These are phyloP conservation scores for Creontiades dilutus DNA, from an alignment of 2,888 invertebrate species.

Conservation along the genomic window DNA sequence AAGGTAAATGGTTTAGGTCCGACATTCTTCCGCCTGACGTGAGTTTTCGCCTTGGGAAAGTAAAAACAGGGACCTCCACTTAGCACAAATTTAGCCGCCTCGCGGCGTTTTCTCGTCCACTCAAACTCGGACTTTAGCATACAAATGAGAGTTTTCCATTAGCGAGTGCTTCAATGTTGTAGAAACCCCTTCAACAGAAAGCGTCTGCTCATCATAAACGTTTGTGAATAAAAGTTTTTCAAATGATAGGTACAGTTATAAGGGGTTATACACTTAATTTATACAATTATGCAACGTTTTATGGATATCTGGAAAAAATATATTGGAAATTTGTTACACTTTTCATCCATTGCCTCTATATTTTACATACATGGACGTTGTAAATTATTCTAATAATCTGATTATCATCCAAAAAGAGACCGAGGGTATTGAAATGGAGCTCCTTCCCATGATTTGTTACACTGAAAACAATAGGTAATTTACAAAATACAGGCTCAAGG, in stretches of 20 bases:
- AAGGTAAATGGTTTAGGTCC: neutral
- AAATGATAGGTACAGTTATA: neutral
- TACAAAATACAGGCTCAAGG: too few species aligned
- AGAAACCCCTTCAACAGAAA: neutral
- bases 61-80: constrained; percentile 47
- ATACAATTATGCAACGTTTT: too few species aligned
- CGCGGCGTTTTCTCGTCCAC: constrained; percentile 43
- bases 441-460: too few species aligned
- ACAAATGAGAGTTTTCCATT: constrained; percentile 52
- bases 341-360: too few species aligned
- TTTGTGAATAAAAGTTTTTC: neutral
- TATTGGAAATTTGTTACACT: too few species aligned
- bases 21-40: constrained; percentile 11
- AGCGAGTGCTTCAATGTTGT: constrained; percentile 17
- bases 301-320: too few species aligned
- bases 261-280: too few species aligned
- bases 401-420: too few species aligned
- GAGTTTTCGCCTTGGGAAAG: constrained; percentile 37
- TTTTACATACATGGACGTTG: too few species aligned
- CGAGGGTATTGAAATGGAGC: too few species aligned
- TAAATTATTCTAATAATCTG: too few species aligned
- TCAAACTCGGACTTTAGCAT: constrained; percentile 38
- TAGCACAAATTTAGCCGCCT: constrained; percentile 1
- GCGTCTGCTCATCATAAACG: neutral
- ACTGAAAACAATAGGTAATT: too few species aligned